Base-by-base conservation (phyloP, 1,140 invertebrate genomes). In the Lutraria rhynchaena region DNA sequence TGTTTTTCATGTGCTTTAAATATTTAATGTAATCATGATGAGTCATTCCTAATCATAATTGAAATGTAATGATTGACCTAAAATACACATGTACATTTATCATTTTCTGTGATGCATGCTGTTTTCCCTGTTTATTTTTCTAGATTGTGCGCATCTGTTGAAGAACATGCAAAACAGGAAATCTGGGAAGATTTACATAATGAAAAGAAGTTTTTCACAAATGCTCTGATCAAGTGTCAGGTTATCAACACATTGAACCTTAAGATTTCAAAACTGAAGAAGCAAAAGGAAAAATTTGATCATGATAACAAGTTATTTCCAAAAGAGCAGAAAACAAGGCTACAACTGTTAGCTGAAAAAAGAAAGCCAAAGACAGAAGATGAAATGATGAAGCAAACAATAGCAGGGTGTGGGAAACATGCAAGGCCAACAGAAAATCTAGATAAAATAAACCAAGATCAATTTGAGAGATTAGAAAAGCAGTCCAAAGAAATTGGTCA, bases 261-360 rank as follows among this genome's bases (percentile, higher is more conserved):
- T 17, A 37, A 49, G 33, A 60, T 80, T 9, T 15, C 17, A 17
- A 19, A 60, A 17, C 9, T 70, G 24, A 70, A 49, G 19, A 69
- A 57, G 35, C 57, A 44, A 37, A 80, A 80, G 33, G 7, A 80
- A 1, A 44, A 31, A 29, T 70, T 80, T 53, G 76, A 70, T 29
- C n/a, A 58, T n/a, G 24, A 33, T 17, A 27, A 70, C 44, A 55
- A 80, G 9, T 51, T 80, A 15, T 22, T 80, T 29, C 76, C 76
- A 46, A 67, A 80, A 49, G 49, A 69, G 29, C 76, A 49, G 37
- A 69, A 69, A 49, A 55, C 76, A 31, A 24, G 76, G 33, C 44
- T 80, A 1, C 22, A 80, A 44, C 17, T 58, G 31, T 57, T 77
- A n/a, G 24, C 41, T 31, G 71, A 74, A 44, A 74, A 37, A n/a